Evolutionary conservation across 1,140 invertebrate genomes (phyloP).

Genomic region (Zaprionus davidi): DNA sequence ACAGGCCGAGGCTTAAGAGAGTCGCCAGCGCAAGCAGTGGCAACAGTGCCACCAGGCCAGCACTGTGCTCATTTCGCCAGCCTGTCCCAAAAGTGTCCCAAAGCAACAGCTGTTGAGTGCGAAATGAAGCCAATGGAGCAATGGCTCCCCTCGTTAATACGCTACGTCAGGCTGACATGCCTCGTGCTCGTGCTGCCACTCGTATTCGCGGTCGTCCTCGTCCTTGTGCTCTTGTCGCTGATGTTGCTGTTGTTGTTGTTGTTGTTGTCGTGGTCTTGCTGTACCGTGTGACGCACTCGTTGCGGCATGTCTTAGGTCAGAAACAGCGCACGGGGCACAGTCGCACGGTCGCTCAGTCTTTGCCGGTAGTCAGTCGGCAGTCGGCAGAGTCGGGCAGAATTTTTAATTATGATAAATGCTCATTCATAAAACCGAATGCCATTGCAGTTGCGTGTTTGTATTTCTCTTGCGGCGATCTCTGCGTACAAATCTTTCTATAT

Average conservation of each 20-base stretch:
- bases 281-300: conserved; percentile 52
- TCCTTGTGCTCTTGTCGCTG: conserved; percentile 25
- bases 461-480: conserved; percentile 34
- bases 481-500: conserved; percentile 10
- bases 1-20: conserved; percentile 34
- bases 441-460: conserved; percentile 74
- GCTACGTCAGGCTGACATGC: conserved; percentile 28
- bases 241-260: conserved; percentile 16
- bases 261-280: conserved; percentile 21
- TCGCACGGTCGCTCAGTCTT: conserved; percentile 34
- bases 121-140: conserved; percentile 57
- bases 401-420: conserved; percentile 82
- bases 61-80: conserved; percentile 40
- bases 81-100: conserved; percentile 33
- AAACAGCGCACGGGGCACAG: conserved; percentile 37
- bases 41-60: conserved; percentile 18
- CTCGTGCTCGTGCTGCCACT: conserved; percentile 16
- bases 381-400: conserved; percentile 47
- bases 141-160: conserved; percentile 39
- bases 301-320: conserved; percentile 78
- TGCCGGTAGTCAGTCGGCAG: conserved; percentile 26
- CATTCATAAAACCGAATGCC: conserved; percentile 76
- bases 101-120: conserved; percentile 49
- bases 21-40: not conserved
- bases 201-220: conserved; percentile 18